These are phyloP conservation scores for Phrynosoma platyrhinos DNA, from an alignment of 2,113 vertebrate genomes.

Conservation along the genomic window DNA sequence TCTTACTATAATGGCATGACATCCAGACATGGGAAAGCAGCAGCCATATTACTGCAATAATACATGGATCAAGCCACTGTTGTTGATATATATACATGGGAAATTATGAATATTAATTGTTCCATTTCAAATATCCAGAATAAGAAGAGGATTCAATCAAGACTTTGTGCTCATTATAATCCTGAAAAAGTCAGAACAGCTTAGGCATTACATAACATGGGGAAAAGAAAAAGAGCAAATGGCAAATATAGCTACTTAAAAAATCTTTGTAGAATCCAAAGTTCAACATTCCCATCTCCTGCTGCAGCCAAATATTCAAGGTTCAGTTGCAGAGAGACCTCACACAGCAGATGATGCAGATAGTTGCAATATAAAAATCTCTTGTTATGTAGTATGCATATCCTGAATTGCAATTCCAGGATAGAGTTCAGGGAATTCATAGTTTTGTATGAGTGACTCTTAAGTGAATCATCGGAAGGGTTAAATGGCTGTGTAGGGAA, in stretches of 20 bases:
- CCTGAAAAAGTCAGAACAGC: constrained; percentile 28
- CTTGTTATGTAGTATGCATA: not conserved
- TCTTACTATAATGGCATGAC: not conserved
- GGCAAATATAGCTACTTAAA: not conserved
- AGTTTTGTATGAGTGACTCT: constrained; percentile 27
- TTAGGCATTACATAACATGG: constrained; percentile 24
- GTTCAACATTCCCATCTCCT: not conserved
- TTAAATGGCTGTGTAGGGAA: constrained; percentile 10
- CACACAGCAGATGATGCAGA: not conserved
- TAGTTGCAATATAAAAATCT: not conserved
- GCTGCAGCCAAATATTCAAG: not conserved
- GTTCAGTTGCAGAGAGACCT: not conserved
- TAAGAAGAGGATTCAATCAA: not conserved
- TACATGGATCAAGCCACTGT: not conserved
- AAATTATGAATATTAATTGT: not conserved
- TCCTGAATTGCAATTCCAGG: not conserved
- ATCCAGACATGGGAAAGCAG: constrained; percentile 5
- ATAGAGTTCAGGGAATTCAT: not conserved
- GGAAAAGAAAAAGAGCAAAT: not conserved
- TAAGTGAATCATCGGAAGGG: not conserved
- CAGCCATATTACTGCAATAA: not conserved
- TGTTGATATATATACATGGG: constrained; percentile 1
- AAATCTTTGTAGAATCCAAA: not conserved
- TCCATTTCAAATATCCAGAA: not conserved
- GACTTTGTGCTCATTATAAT: constrained; percentile 1